Evolutionary conservation across 2,113 vertebrate genomes (phyloP).

Genomic region (Ardeotis arabs): DNA sequence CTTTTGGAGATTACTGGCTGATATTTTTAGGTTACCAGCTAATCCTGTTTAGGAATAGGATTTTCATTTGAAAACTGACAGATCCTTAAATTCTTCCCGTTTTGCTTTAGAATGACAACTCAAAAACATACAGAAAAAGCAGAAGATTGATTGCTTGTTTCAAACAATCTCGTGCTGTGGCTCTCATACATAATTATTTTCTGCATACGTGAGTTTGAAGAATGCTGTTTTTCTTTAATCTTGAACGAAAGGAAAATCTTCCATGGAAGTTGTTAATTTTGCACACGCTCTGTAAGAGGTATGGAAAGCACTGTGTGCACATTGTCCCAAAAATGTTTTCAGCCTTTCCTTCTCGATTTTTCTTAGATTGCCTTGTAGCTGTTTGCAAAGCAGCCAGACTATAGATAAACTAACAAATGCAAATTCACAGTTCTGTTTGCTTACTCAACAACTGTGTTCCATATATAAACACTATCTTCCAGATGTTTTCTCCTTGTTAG

Average conservation of each 20-base stretch:
- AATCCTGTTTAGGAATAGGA: slow-evolving; percentile 34
- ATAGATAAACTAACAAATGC: neutral
- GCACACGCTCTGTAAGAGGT: neutral
- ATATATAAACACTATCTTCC: neutral
- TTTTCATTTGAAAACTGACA: slow-evolving; percentile 31
- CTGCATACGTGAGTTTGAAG: neutral
- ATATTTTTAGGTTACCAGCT: slow-evolving; percentile 39
- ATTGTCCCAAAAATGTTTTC: neutral
- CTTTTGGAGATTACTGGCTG: slow-evolving; percentile 42
- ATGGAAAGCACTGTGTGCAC: neutral
- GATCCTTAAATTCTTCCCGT: neutral
- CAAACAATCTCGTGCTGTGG: neutral
- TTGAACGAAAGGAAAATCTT: neutral
- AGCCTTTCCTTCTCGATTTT: neutral
- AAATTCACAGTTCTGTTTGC: neutral
- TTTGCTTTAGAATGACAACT: neutral
- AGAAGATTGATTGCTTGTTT: neutral
- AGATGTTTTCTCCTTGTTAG: slow-evolving; percentile 41
- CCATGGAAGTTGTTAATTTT: neutral
- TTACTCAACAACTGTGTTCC: neutral
- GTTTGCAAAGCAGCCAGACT: neutral
- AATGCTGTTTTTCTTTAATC: neutral
- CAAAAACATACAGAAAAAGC: neutral
- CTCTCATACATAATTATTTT: too few relatives aligned
- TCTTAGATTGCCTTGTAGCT: neutral